These are phyloP conservation scores for Phragmatobia fuliginosa DNA, from an alignment of 2,888 invertebrate genomes.

Conservation along the genomic window DNA sequence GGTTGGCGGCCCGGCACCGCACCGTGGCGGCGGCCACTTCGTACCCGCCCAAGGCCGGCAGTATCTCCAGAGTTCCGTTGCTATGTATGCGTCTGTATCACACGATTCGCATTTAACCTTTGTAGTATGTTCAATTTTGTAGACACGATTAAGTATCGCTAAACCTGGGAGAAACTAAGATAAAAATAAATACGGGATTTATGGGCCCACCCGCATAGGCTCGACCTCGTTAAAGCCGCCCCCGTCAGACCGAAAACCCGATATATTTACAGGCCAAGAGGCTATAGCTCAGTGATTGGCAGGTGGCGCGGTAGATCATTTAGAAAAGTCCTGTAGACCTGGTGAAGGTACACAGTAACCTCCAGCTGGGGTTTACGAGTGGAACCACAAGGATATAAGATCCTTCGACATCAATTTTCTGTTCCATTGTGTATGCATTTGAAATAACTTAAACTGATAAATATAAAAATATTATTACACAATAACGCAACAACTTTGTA, in stretches of 20 bases:
- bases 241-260: too few relatives aligned
- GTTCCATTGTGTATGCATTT: neutral
- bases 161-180: neutral
- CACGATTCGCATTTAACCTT: neutral
- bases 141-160: neutral
- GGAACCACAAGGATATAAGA: too few relatives aligned
- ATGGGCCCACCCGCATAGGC: too few relatives aligned
- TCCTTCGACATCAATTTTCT: neutral
- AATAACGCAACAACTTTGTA: neutral
- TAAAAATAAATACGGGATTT: too few relatives aligned
- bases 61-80: conserved; percentile 73
- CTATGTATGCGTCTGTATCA: conserved; percentile 55
- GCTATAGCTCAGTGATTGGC: too few relatives aligned
- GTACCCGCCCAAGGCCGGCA: conserved; percentile 48
- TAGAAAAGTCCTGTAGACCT: too few relatives aligned
- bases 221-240: too few relatives aligned
- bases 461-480: neutral
- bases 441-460: neutral
- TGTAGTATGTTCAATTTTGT: neutral
- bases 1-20: conserved; percentile 92
- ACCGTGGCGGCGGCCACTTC: conserved; percentile 45
- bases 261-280: too few relatives aligned
- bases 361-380: too few relatives aligned
- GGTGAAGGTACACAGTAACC: too few relatives aligned
- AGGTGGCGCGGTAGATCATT: too few relatives aligned